These are phyloP conservation scores for Latheticus oryzae DNA, from an alignment of 2,888 invertebrate genomes.

Conservation along the genomic window DNA sequence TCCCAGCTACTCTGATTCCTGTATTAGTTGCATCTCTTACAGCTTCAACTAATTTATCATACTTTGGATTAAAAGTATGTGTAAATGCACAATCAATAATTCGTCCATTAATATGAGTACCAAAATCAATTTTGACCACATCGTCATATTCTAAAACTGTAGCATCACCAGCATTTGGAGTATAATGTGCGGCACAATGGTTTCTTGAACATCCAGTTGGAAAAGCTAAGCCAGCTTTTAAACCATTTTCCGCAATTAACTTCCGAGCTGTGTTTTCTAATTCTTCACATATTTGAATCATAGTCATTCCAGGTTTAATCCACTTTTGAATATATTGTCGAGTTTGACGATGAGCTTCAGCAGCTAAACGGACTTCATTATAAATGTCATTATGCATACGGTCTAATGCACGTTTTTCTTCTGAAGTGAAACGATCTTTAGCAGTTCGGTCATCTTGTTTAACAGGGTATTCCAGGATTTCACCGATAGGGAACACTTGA, in stretches of 20 bases:
- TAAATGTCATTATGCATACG: slow-evolving; percentile 92
- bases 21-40: slow-evolving; percentile 99
- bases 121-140: slow-evolving; percentile 99
- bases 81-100: slow-evolving; percentile 99
- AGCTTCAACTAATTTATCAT: slow-evolving; percentile 92
- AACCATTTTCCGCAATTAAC: slow-evolving; percentile 93
- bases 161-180: slow-evolving; percentile 96
- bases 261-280: slow-evolving; percentile 91
- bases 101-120: slow-evolving; percentile 97
- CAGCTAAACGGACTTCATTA: slow-evolving; percentile 93
- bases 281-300: slow-evolving; percentile 98
- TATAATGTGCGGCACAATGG: slow-evolving; percentile 99
- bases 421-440: slow-evolving; percentile 84
- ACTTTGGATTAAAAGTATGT: slow-evolving; percentile 94
- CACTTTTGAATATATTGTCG: slow-evolving; percentile 90
- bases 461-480: slow-evolving; percentile 85
- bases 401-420: slow-evolving; percentile 92
- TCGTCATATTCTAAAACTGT: slow-evolving; percentile 96
- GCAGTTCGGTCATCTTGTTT: slow-evolving; percentile 86
- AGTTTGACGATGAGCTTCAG: slow-evolving; percentile 98
- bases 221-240: slow-evolving; percentile 94
- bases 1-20: slow-evolving; percentile 89
- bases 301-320: slow-evolving; percentile 98
- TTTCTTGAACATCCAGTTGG: slow-evolving; percentile 97
- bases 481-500: slow-evolving; percentile 87